Conservation (phyloP, 2,888 invertebrate genomes). For the Andrena camellia region DNA sequence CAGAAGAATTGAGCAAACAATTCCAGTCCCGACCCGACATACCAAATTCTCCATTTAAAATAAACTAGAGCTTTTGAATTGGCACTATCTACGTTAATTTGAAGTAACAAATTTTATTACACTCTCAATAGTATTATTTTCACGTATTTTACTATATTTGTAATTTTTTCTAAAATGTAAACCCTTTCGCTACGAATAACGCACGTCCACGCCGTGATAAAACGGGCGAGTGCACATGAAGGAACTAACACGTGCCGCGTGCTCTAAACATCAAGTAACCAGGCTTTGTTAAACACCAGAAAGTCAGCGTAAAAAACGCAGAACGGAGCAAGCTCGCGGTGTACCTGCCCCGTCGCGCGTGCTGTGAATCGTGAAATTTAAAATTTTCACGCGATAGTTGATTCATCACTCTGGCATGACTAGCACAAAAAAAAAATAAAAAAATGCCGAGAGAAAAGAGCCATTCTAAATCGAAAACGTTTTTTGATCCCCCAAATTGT, state of each 20-base stretch:
- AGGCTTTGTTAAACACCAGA: constrained; percentile 20
- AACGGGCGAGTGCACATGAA: constrained; percentile 32
- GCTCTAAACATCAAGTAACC: constrained; percentile 25
- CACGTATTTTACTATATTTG: not conserved
- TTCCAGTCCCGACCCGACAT: no score
- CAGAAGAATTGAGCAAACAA: no score
- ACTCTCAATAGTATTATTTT: not conserved
- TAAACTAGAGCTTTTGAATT: no score
- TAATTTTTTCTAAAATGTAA: not conserved
- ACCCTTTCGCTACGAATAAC: constrained; percentile 15
- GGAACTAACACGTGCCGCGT: constrained; percentile 1
- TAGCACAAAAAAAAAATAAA: not conserved
- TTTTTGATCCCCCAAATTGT: not conserved
- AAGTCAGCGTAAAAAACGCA: constrained; percentile 26
- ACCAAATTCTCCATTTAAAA: no score
- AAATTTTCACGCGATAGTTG: not conserved
- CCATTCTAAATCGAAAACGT: not conserved
- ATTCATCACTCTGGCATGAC: not conserved
- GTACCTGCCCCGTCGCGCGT: not conserved
- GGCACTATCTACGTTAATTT: no score
- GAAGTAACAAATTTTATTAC: no score
- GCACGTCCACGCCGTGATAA: constrained; percentile 13
- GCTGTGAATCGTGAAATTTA: constrained; percentile 4
- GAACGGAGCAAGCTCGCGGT: not conserved
- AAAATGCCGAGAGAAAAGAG: not conserved